These are phyloP conservation scores for Microplitis manilae DNA, from an alignment of 2,888 invertebrate species.

Conservation along the genomic window DNA sequence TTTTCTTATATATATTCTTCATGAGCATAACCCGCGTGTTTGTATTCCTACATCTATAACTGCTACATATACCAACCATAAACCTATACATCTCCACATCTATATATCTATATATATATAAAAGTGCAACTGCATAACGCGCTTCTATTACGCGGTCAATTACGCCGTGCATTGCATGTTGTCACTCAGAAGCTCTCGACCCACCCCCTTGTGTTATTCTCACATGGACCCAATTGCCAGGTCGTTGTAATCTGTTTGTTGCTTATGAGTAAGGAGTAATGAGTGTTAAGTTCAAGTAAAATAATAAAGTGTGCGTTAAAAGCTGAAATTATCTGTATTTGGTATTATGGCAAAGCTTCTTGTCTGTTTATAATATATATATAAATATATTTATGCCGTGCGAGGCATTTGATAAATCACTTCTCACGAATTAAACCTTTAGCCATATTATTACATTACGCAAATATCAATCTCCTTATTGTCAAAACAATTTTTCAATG, in stretches of 20 bases:
- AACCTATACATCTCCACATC: background rate
- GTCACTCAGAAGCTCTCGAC: conserved; percentile 13
- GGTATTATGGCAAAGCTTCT: no score
- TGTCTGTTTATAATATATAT: no score
- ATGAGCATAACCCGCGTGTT: background rate
- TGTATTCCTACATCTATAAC: background rate
- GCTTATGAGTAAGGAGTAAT: no score
- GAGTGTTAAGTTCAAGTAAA: no score
- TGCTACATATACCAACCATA: background rate
- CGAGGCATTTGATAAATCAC: conserved; percentile 22
- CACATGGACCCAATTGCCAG: no score
- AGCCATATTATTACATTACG: conserved; percentile 17
- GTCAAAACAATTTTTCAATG: conserved; percentile 11
- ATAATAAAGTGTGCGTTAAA: no score
- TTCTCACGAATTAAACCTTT: conserved; percentile 19
- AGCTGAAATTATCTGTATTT: no score
- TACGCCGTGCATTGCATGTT: conserved; percentile 62
- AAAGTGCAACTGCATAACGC: conserved; percentile 61
- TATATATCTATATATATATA: conserved; percentile 1
- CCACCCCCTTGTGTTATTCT: background rate
- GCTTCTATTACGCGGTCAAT: conserved; percentile 67
- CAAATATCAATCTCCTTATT: conserved; percentile 13
- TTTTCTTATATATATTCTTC: conserved; percentile 33
- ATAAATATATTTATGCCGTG: background rate
- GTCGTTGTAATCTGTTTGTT: no score